Percentiles rank a stretch among this genome's conserved stretches.
Conservation (phyloP, 64 coral and sea anemone species). For the Catalaphyllia jardinei region DNA sequence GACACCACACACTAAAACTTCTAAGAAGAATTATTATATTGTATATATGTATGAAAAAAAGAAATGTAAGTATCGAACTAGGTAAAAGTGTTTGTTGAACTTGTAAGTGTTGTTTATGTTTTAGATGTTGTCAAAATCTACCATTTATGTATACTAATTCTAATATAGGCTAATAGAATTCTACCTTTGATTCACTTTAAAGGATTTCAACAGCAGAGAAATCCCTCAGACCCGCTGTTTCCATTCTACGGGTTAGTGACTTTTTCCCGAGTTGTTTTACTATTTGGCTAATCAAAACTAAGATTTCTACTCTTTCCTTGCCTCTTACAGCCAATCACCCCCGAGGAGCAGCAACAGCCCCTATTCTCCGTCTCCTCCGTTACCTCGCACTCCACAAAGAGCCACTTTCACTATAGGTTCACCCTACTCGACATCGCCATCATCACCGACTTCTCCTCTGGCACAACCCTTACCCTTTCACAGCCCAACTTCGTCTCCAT, state of each 20-base stretch:
- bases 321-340: constrained; percentile 63
- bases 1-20: too few relatives aligned
- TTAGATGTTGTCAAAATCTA: too few relatives aligned
- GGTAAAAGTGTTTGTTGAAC: too few relatives aligned
- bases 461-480: background rate
- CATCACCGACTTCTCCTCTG: constrained; percentile 61
- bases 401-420: constrained; percentile 86
- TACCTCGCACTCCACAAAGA: constrained; percentile 55
- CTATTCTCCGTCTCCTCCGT: constrained; percentile 14
- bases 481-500: constrained; percentile 54
- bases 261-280: background rate
- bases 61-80: too few relatives aligned
- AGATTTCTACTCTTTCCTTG: background rate
- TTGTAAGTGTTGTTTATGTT: too few relatives aligned
- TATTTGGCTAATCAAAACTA: background rate
- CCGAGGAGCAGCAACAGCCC: constrained; percentile 48
- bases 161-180: too few relatives aligned
- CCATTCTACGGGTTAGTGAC: constrained; percentile 44
- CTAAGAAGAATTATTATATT: too few relatives aligned
- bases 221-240: constrained; percentile 69
- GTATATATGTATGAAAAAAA: too few relatives aligned
- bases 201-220: constrained; percentile 61
- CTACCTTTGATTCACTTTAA: background rate
- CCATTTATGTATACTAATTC: too few relatives aligned
- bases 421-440: constrained; percentile 58